Percentiles rank a stretch among this genome's conserved stretches.
Conservation (phyloP, 2,113 vertebrate genomes). For the Trichechus manatus region DNA sequence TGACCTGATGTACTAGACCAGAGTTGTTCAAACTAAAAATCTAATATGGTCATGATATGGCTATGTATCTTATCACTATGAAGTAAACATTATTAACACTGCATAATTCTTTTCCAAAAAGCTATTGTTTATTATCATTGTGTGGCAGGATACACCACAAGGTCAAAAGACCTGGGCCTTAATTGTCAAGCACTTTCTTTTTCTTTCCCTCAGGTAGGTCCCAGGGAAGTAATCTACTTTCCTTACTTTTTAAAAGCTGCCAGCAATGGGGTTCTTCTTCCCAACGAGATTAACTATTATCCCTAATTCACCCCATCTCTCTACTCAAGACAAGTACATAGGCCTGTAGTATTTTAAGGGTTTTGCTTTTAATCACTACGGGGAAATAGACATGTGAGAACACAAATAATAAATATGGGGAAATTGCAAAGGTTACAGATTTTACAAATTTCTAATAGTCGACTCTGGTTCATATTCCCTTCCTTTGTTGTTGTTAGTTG, state of each 20-base stretch:
- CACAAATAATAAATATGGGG: not conserved
- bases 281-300: not conserved
- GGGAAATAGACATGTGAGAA: not conserved
- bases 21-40: conserved; percentile 17
- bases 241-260: not conserved
- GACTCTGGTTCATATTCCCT: not conserved
- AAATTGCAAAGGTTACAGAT: conserved; percentile 23
- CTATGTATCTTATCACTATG: not conserved
- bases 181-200: conserved; percentile 28
- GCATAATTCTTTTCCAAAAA: not conserved
- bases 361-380: conserved; percentile 17
- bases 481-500: not conserved
- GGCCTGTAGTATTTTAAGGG: not conserved
- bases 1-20: not conserved
- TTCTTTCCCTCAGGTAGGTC: not conserved
- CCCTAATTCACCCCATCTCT: not conserved
- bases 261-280: not conserved
- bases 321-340: not conserved
- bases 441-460: conserved; percentile 12
- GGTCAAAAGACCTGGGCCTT: not conserved
- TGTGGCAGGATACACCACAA: not conserved
- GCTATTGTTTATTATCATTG: not conserved
- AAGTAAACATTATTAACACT: not conserved
- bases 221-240: not conserved
- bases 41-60: not conserved